phyloP scores from a whole-genome alignment of 2,888 invertebrate genomes.

The Myathropa florea region DNA sequence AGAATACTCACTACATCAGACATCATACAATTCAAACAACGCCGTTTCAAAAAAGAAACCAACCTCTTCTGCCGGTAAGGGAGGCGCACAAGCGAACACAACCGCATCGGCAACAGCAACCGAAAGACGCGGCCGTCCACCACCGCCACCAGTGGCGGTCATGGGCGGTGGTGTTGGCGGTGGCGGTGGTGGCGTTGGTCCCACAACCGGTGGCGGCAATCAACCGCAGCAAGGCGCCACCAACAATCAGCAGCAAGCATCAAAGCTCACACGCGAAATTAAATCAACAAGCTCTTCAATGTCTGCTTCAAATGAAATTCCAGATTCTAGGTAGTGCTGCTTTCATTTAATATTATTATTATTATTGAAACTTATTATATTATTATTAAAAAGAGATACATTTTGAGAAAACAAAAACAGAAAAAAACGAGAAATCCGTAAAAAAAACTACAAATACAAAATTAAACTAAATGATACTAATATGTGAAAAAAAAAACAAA shows the following conservation, averaged over 20 bases:
- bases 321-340: slow-evolving; percentile 81
- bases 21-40: slow-evolving; percentile 76
- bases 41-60: slow-evolving; percentile 74
- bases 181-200: slow-evolving; percentile 68
- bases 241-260: slow-evolving; percentile 76
- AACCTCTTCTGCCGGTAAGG: slow-evolving; percentile 75
- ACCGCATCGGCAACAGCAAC: slow-evolving; percentile 77
- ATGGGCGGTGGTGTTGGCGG: slow-evolving; percentile 45
- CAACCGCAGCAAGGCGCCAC: slow-evolving; percentile 69
- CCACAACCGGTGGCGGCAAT: slow-evolving; percentile 70
- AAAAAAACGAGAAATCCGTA: slow-evolving; percentile 26
- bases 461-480: slow-evolving; percentile 68
- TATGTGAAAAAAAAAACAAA: slow-evolving; percentile 50
- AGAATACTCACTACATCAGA: slow-evolving; percentile 75
- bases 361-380: slow-evolving; percentile 81
- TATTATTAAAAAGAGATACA: slow-evolving; percentile 72
- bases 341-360: slow-evolving; percentile 75
- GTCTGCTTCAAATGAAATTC: slow-evolving; percentile 80
- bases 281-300: slow-evolving; percentile 74
- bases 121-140: slow-evolving; percentile 78
- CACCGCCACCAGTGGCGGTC: slow-evolving; percentile 73
- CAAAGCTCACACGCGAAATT: slow-evolving; percentile 76
- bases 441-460: slow-evolving; percentile 55
- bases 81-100: slow-evolving; percentile 50
- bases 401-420: slow-evolving; percentile 54